These are phyloP conservation scores for Blastobasis lacticolella DNA, from an alignment of 2,888 invertebrate genomes.

Conservation along the genomic window DNA sequence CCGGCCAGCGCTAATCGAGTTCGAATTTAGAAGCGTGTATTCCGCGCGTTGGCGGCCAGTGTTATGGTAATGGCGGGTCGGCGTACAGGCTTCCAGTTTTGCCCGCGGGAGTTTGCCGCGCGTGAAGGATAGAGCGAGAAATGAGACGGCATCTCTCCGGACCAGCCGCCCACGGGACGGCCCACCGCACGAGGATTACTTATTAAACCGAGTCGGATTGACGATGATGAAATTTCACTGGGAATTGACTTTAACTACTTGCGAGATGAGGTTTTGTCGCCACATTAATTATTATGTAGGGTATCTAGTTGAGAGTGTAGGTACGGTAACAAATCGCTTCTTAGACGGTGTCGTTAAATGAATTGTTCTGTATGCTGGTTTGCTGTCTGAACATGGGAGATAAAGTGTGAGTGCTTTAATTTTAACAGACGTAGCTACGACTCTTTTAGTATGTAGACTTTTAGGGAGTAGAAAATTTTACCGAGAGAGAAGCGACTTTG, in stretches of 20 bases:
- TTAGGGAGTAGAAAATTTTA: neutral
- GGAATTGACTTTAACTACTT: slow-evolving; percentile 68
- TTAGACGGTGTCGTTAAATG: neutral
- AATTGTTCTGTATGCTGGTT: neutral
- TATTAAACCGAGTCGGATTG: slow-evolving; percentile 68
- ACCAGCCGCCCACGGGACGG: slow-evolving; percentile 47
- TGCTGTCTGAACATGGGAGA: neutral
- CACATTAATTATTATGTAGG: slow-evolving; percentile 48
- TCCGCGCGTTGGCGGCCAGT: slow-evolving; percentile 20
- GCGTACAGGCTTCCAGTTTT: slow-evolving; percentile 48
- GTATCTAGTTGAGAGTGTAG: slow-evolving; percentile 1
- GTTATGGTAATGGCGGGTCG: slow-evolving; percentile 45
- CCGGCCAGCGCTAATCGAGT: neutral
- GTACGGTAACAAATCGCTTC: neutral
- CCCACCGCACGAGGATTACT: slow-evolving; percentile 64
- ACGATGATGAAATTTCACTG: slow-evolving; percentile 73
- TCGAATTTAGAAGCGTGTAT: slow-evolving; percentile 20
- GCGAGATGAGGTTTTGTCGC: slow-evolving; percentile 58
- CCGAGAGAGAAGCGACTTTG: neutral
- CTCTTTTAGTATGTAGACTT: neutral
- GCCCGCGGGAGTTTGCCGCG: slow-evolving; percentile 44
- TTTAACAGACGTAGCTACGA: neutral
- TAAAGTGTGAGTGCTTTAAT: neutral
- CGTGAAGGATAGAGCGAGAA: slow-evolving; percentile 52
- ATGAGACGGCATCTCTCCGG: slow-evolving; percentile 63